Evolutionary conservation across 2,888 invertebrate species (phyloP).

Genomic region (Agrochola lychnidis): DNA sequence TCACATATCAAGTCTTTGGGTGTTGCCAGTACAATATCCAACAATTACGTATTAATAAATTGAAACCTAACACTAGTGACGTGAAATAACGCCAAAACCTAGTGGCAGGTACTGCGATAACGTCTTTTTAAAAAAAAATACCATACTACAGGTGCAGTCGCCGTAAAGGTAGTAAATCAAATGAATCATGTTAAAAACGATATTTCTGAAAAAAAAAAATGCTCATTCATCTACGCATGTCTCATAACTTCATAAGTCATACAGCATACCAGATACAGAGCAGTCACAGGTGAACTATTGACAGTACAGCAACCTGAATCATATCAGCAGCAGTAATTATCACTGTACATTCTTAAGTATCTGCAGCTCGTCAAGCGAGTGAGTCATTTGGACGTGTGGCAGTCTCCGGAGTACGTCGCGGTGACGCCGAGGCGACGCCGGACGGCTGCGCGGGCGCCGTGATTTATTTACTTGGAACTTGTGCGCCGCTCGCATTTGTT

Average conservation of each 20-base stretch:
- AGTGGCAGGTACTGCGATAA: neutral
- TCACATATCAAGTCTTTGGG: no score
- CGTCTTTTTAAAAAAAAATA: neutral
- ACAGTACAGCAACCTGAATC: constrained; percentile 39
- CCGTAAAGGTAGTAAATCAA: neutral
- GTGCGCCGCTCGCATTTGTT: constrained; percentile 66
- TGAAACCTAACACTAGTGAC: no score
- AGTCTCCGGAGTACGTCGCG: constrained; percentile 64
- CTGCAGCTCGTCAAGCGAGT: constrained; percentile 62
- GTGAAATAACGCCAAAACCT: no score
- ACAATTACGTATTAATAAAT: no score
- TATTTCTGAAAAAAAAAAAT: neutral
- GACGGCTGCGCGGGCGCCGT: constrained; percentile 68
- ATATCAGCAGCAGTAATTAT: constrained; percentile 42
- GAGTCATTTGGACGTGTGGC: constrained; percentile 73
- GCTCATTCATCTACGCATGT: neutral
- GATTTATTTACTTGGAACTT: constrained; percentile 72
- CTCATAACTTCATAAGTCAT: constrained; percentile 5
- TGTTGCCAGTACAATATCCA: no score
- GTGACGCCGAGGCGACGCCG: constrained; percentile 54
- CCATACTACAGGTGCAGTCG: neutral
- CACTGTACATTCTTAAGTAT: constrained; percentile 48
- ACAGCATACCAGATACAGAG: neutral
- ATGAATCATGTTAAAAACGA: constrained; percentile 1
- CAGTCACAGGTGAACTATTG: constrained; percentile 39